phyloP scores from a whole-genome alignment of 2,797 vertebrate genomes.

The Philypnodon macrostomus region DNA sequence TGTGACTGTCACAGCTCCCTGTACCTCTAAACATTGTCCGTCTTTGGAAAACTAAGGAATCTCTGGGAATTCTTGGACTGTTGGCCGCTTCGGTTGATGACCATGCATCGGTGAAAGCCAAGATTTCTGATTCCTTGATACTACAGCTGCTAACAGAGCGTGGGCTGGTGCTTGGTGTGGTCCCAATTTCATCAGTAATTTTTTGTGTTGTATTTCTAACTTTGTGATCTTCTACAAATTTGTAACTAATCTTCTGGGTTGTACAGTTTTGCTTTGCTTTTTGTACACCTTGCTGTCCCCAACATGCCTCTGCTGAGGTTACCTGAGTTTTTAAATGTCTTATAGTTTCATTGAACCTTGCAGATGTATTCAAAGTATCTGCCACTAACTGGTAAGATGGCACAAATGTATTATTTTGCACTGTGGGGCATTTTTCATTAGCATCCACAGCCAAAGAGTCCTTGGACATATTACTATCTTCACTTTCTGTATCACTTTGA shows the following conservation, averaged over 20 bases:
- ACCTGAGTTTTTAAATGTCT: constrained; percentile 60
- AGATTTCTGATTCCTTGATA: constrained; percentile 65
- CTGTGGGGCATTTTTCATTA: constrained; percentile 35
- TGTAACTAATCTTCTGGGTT: constrained; percentile 19
- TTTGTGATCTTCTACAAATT: constrained; percentile 19
- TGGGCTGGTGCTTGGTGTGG: constrained; percentile 36
- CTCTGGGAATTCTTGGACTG: constrained; percentile 54
- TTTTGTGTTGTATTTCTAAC: constrained; percentile 27
- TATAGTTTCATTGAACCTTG: constrained; percentile 62
- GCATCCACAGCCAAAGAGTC: constrained; percentile 80
- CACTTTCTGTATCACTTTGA: constrained; percentile 82
- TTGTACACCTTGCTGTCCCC: constrained; percentile 67
- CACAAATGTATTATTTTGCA: constrained; percentile 38
- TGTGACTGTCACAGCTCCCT: constrained; percentile 51
- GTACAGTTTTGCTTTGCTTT: constrained; percentile 33
- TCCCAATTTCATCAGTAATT: constrained; percentile 43
- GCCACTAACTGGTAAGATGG: constrained; percentile 45
- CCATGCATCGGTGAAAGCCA: constrained; percentile 76
- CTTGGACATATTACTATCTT: constrained; percentile 89
- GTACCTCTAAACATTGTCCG: constrained; percentile 37
- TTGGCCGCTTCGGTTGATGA: constrained; percentile 78
- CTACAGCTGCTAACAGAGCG: constrained; percentile 52
- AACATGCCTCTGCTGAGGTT: constrained; percentile 79
- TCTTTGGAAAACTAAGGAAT: constrained; percentile 40
- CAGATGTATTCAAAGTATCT: constrained; percentile 24